A percentile compares a stretch with the other conserved stretches of the same genome.
phyloP scores from a whole-genome alignment of 2,113 vertebrate genomes.

The Aegypius monachus region DNA sequence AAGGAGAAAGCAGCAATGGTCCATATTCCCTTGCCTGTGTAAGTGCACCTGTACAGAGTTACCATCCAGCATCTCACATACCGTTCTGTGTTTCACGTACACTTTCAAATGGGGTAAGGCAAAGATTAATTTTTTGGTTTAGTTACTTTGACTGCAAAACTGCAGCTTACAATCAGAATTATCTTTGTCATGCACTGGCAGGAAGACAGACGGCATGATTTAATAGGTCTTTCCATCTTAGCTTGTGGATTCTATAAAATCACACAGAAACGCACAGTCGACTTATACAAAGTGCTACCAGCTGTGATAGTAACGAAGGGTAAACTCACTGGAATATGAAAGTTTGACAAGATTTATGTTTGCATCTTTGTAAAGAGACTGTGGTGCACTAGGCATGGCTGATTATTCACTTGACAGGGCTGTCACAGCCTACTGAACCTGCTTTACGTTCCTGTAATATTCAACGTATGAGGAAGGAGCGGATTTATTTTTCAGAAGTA shows the following conservation, averaged over 20 bases:
- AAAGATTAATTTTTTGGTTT: constrained; percentile 45
- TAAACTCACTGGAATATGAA: constrained; percentile 59
- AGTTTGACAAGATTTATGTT: constrained; percentile 69
- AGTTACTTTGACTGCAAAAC: constrained; percentile 40
- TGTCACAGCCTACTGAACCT: constrained; percentile 63
- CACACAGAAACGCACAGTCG: background rate
- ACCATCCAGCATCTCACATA: background rate
- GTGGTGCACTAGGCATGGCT: constrained; percentile 55
- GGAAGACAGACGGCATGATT: constrained; percentile 53
- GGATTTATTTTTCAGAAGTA: background rate
- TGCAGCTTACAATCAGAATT: constrained; percentile 43
- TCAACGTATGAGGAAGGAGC: background rate
- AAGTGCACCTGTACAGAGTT: background rate
- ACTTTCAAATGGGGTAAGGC: background rate
- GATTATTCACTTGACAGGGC: constrained; percentile 66
- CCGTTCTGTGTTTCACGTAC: accelerated
- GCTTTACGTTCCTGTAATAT: background rate
- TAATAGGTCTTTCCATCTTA: constrained; percentile 55
- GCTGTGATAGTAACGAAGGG: constrained; percentile 62
- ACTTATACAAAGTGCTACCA: constrained; percentile 44
- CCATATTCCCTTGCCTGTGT: background rate
- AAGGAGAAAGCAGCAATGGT: background rate
- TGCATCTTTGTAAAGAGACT: constrained; percentile 61
- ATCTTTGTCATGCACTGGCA: constrained; percentile 45
- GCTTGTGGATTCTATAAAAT: constrained; percentile 28